phyloP scores from a whole-genome alignment of 2,888 invertebrate species.

The Habrosyne pyritoides region DNA sequence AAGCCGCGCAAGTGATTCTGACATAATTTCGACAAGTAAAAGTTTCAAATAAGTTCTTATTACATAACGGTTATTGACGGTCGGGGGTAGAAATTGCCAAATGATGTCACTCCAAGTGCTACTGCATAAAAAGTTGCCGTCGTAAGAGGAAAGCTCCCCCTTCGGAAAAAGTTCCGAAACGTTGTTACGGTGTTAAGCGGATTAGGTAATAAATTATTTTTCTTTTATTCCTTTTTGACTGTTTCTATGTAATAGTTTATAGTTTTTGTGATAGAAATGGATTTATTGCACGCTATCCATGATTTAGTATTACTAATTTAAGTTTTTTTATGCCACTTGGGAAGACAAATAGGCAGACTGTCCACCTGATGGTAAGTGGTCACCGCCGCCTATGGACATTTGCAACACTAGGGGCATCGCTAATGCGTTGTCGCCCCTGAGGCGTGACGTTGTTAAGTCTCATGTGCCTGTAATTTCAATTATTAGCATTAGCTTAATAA shows the following conservation, averaged over 20 bases:
- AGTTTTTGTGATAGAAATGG: neutral
- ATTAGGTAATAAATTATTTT: slow-evolving; percentile 70
- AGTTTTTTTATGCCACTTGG: too few species aligned
- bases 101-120: slow-evolving; percentile 46
- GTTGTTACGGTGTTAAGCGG: slow-evolving; percentile 50
- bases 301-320: too few species aligned
- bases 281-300: neutral
- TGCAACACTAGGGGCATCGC: too few species aligned
- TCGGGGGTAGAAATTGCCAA: slow-evolving; percentile 35
- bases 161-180: slow-evolving; percentile 48
- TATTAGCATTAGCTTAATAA: too few species aligned
- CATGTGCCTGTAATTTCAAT: too few species aligned
- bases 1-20: slow-evolving; percentile 24
- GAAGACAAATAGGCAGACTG: too few species aligned
- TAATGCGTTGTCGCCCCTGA: too few species aligned
- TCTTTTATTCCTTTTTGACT: slow-evolving; percentile 32
- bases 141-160: slow-evolving; percentile 45
- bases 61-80: slow-evolving; percentile 18
- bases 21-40: slow-evolving; percentile 15
- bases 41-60: slow-evolving; percentile 11
- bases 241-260: slow-evolving; percentile 17
- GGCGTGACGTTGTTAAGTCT: too few species aligned
- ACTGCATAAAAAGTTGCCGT: slow-evolving; percentile 55
- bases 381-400: too few species aligned
- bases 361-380: too few species aligned